These are phyloP conservation scores for Pterostichus niger DNA, from an alignment of 2,888 invertebrate genomes.

Conservation along the genomic window DNA sequence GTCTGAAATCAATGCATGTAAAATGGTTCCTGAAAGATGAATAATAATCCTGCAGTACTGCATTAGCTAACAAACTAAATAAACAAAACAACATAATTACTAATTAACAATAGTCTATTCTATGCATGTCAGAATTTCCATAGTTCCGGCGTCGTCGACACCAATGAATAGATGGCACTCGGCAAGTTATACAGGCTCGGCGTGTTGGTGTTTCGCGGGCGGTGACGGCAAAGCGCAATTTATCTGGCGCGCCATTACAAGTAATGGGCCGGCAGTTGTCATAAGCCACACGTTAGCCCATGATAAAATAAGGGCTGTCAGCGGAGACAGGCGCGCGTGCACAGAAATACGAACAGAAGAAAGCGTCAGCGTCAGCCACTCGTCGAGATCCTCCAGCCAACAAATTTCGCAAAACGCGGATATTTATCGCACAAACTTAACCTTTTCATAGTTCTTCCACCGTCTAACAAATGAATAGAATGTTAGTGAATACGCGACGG, in stretches of 20 bases:
- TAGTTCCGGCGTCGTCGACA: conserved; percentile 33
- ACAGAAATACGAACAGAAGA: conserved; percentile 56
- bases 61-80: conserved; percentile 3
- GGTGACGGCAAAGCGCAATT: conserved; percentile 54
- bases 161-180: conserved; percentile 50
- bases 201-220: conserved; percentile 56
- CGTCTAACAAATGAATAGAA: conserved; percentile 56
- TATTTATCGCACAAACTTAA: conserved; percentile 60
- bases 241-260: conserved; percentile 67
- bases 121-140: conserved; percentile 40
- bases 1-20: neutral
- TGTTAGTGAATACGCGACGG: conserved; percentile 46
- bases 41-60: neutral
- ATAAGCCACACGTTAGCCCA: conserved; percentile 67
- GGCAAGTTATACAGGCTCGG: neutral
- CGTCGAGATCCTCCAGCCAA: conserved; percentile 41
- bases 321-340: conserved; percentile 33
- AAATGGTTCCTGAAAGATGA: neutral
- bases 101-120: conserved; percentile 42
- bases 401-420: conserved; percentile 59
- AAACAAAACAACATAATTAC: conserved; percentile 36
- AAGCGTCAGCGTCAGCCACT: conserved; percentile 44
- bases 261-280: conserved; percentile 67
- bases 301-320: conserved; percentile 67
- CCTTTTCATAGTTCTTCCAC: conserved; percentile 56